These are phyloP conservation scores for Danio tinwini DNA, from an alignment of 2,797 vertebrate genomes.

Conservation along the genomic window DNA sequence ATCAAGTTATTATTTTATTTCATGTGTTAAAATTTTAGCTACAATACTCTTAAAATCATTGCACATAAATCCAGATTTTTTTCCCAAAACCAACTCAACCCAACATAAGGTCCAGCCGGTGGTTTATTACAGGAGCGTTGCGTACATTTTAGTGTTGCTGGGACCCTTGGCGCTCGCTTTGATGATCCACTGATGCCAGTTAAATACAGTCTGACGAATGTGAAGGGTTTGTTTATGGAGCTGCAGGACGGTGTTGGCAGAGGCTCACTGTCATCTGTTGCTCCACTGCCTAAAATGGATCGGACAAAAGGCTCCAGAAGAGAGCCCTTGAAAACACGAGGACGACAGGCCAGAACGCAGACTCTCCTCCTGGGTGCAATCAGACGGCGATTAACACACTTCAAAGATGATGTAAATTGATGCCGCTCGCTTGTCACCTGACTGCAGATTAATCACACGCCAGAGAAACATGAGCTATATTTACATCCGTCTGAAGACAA, in stretches of 20 bases:
- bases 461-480: not conserved
- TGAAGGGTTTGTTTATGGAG: conserved; percentile 37
- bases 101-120: not conserved
- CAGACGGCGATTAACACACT: not conserved
- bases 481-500: not conserved
- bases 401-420: not conserved
- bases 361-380: not conserved
- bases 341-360: not conserved
- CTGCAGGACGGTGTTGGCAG: conserved; percentile 27
- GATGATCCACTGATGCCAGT: conserved; percentile 20
- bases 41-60: no score
- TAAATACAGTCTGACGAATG: conserved; percentile 29
- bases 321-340: not conserved
- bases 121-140: conserved; percentile 43
- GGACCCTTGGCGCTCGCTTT: conserved; percentile 9
- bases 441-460: not conserved
- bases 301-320: not conserved
- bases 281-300: conserved; percentile 37
- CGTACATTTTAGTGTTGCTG: conserved; percentile 40
- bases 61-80: no score
- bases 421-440: not conserved
- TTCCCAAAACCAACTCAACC: no score
- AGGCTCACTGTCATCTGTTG: conserved; percentile 27
- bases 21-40: no score
- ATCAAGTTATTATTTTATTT: no score